These are phyloP conservation scores for Parasteatoda tepidariorum DNA, from an alignment of 1,140 invertebrate genomes.

Conservation along the genomic window DNA sequence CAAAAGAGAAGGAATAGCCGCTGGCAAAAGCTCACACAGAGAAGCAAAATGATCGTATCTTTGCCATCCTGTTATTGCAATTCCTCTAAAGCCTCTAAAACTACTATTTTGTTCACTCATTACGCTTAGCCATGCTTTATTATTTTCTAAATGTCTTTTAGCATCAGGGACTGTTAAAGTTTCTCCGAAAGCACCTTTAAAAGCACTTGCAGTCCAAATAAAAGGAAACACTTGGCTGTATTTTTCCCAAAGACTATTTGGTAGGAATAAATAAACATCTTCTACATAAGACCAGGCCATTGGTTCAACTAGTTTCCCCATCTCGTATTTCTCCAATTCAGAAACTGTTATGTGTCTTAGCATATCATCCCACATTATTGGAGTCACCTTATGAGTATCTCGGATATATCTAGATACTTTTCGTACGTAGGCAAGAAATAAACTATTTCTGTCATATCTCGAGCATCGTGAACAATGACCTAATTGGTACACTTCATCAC, in stretches of 20 bases:
- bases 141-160: slow-evolving; percentile 78
- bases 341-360: slow-evolving; percentile 75
- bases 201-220: slow-evolving; percentile 91
- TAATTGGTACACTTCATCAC: slow-evolving; percentile 78
- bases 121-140: slow-evolving; percentile 78
- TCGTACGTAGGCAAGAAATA: slow-evolving; percentile 80
- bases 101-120: slow-evolving; percentile 72
- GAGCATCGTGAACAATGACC: slow-evolving; percentile 82
- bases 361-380: slow-evolving; percentile 97
- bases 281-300: slow-evolving; percentile 80
- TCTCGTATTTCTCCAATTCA: slow-evolving; percentile 71
- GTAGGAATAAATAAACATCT: slow-evolving; percentile 73
- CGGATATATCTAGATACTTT: slow-evolving; percentile 68
- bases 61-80: slow-evolving; percentile 79
- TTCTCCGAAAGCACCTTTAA: slow-evolving; percentile 85
- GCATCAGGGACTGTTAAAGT: slow-evolving; percentile 76
- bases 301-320: slow-evolving; percentile 81
- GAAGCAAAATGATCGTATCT: slow-evolving; percentile 93
- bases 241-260: slow-evolving; percentile 79
- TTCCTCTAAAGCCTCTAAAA: slow-evolving; percentile 73
- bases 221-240: slow-evolving; percentile 84
- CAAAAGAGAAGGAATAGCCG: slow-evolving; percentile 81
- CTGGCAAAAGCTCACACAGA: slow-evolving; percentile 87
- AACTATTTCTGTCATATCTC: slow-evolving; percentile 70
- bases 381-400: slow-evolving; percentile 68